phyloP scores from a whole-genome alignment of 2,113 vertebrate genomes.

The Oryctolagus cuniculus region DNA sequence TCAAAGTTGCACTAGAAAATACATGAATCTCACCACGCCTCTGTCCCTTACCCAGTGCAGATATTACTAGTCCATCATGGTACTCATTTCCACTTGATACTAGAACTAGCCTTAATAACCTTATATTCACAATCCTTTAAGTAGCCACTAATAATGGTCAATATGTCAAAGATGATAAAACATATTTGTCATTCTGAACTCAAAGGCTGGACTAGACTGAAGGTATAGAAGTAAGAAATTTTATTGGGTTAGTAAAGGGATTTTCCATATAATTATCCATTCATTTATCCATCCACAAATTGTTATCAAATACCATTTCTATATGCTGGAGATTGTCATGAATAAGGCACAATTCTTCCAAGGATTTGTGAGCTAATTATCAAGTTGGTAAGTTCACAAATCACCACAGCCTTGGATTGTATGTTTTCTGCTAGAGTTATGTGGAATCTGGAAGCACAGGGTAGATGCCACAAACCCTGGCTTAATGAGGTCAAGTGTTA shows the following conservation, averaged over 20 bases:
- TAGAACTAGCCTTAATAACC: background rate
- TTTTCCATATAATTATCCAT: background rate
- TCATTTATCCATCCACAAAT: background rate
- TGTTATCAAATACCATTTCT: background rate
- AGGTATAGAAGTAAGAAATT: background rate
- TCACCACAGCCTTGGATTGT: background rate
- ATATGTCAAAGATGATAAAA: background rate
- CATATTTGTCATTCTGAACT: background rate
- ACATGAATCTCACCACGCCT: background rate
- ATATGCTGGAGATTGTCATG: background rate
- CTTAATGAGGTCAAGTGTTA: background rate
- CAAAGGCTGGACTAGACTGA: background rate
- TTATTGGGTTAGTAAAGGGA: background rate
- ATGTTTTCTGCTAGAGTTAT: background rate
- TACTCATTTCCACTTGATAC: background rate
- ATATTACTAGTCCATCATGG: background rate
- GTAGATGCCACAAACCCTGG: background rate
- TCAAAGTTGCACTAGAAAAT: background rate
- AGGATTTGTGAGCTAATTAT: background rate
- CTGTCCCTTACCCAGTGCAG: background rate
- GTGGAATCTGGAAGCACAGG: background rate
- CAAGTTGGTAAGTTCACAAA: background rate
- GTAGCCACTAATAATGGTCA: background rate
- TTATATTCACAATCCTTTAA: background rate
- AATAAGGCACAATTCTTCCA: background rate